Evolutionary conservation across 2,113 vertebrate species (phyloP), one percentile per base, ranked within the genome.

Genomic region (Aegotheles bennettii): DNA sequence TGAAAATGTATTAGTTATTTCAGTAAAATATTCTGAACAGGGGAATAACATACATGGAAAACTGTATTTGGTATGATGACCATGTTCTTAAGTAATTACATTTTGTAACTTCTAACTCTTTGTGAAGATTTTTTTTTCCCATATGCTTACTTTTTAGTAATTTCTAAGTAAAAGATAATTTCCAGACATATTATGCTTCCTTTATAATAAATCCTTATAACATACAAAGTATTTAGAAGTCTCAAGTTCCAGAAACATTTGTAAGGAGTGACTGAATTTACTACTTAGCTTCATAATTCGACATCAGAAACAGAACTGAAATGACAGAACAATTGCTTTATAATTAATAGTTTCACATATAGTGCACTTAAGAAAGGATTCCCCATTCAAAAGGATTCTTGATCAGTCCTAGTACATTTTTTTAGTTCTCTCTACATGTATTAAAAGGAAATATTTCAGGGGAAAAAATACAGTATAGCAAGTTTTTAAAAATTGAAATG

Each of bases 401-500:
- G 24, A 75, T 78, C 24, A 74, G 35, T 15, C 11, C 19, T 47
- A 36, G 20, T 50, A 63, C 2, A 18, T 76, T 78, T 28, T 63
- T 84, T 68, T 38, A 56, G 29, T 40, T 60, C 45, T 80, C 8
- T 36, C 17, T 74, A 36, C 3, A 9, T 53, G 5, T 56, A n/a
- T 31, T 54, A 53, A 43, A 94, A 74, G 17, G 11, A 70, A 81
- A 19, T 64, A 64, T 59, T 74, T 53, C 5, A 35, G 40, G 20
- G 14, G 14, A 53, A 94, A 91, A 85, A 54, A 28, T 25, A 11
- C 2, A 51, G 4, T 51, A 21, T 25, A 48, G 29, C 20, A 69
- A 26, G 43, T 67, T 81, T 51, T 89, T 84, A 12, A 45, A 82
- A 89, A 76, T 8, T 40, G 17, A 87, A 89, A 85, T 85, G n/a